These are phyloP conservation scores for Liopterus haemorrhoidalis DNA, from an alignment of 2,888 invertebrate genomes.

Conservation along the genomic window DNA sequence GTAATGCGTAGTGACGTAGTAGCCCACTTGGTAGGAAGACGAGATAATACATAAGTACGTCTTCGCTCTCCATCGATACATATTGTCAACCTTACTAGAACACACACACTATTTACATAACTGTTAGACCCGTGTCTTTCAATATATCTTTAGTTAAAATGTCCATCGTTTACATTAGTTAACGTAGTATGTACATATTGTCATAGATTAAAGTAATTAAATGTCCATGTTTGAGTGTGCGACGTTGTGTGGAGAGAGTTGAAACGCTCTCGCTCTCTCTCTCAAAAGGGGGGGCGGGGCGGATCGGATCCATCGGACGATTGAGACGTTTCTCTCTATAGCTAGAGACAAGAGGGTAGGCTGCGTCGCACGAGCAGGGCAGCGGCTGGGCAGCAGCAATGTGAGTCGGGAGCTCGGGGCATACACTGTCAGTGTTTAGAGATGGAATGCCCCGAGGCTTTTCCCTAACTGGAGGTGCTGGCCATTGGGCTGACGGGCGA, in stretches of 20 bases:
- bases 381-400: too few species aligned
- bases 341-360: too few species aligned
- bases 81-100: slow-evolving; percentile 24
- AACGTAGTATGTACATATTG: slow-evolving; percentile 46
- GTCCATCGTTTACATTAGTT: slow-evolving; percentile 24
- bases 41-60: slow-evolving; percentile 17
- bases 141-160: slow-evolving; percentile 16
- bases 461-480: slow-evolving; percentile 88
- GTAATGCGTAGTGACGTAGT: slow-evolving; percentile 12
- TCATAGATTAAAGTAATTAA: slow-evolving; percentile 38
- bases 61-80: slow-evolving; percentile 18
- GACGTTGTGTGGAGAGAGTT: too few species aligned
- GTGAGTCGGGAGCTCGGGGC: slow-evolving; percentile 40
- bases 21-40: slow-evolving; percentile 19
- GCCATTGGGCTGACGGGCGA: slow-evolving; percentile 81
- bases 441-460: slow-evolving; percentile 50
- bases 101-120: slow-evolving; percentile 24
- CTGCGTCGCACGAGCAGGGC: too few species aligned
- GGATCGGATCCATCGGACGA: slow-evolving; percentile 16
- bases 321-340: slow-evolving; percentile 9
- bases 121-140: slow-evolving; percentile 22
- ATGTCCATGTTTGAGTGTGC: slow-evolving; percentile 19
- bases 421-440: slow-evolving; percentile 46
- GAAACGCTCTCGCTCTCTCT: slow-evolving; percentile 11
- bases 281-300: slow-evolving; percentile 16